Evolutionary conservation across 2,797 vertebrate species (phyloP), one percentile per base, ranked within the genome.

Genomic region (Sebastes umbrosus): DNA sequence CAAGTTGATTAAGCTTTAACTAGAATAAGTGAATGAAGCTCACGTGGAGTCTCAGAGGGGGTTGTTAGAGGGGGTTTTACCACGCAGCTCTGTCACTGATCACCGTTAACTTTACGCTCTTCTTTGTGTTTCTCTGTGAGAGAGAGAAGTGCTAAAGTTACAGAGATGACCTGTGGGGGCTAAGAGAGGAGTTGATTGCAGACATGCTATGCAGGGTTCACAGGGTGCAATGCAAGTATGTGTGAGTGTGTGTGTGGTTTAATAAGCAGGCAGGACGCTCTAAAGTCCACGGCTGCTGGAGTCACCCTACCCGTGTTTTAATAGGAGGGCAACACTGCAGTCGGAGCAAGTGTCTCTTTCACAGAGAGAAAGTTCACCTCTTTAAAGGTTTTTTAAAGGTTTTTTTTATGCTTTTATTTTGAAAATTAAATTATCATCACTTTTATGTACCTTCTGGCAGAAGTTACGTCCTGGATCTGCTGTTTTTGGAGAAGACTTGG

Each of bases 101-200:
- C 65, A 60, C 32, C 13, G 3, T 55, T 58, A 22, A 50, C 50
- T 22, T 32, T 16, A n/a, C 39, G 43, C 2, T 3, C 13, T 32
- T 73, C 27, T 66, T 29, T 39, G 32, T 36, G 65, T 75, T 10
- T 36, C 9, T 68, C 27, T 65, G 20, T 68, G 46, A 29, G 34
- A 10, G 32, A 32, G 22, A 55, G 43, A 34, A 59, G 63, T 73
- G 77, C 69, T 89, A 54, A 67, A 16, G 59, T 84, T 84, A 84
- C 85, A 88, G 59, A 80, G 50, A 62, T 83, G 79, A 77, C 71
- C 76, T 75, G 79, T 24, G 60, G 76, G 75, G 68, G 65, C 57
- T 68, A 59, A 5, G 52, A 77, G 76, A 76, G 66, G 83, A 84
- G 78, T 16, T 84, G 73, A 79, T 68, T 77, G 80, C 67, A 83